Percentiles rank a stretch among this genome's conserved stretches.
phyloP scores from a whole-genome alignment of 2,797 vertebrate species.

The Dryobates pubescens region DNA sequence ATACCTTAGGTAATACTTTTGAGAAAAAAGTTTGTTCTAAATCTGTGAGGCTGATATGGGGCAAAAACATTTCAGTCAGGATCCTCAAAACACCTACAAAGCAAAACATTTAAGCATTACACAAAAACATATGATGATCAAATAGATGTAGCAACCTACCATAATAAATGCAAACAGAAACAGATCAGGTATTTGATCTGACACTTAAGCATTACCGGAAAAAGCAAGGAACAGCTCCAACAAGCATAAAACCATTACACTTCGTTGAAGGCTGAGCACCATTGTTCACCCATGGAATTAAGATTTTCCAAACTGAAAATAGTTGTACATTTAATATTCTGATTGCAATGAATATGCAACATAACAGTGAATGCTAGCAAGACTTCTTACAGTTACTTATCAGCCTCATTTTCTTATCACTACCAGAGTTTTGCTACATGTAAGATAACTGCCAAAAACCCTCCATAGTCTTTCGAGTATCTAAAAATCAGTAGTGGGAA shows the following conservation, averaged over 20 bases:
- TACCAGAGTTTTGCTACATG: neutral
- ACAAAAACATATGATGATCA: neutral
- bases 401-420: neutral
- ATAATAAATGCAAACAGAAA: neutral
- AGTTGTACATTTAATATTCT: neutral
- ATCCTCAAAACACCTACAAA: conserved; percentile 88
- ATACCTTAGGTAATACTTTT: conserved; percentile 91
- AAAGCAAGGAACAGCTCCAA: neutral
- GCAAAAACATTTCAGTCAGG: conserved; percentile 91
- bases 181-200: neutral
- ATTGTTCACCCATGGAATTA: neutral
- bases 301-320: neutral
- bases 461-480: neutral
- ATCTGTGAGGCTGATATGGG: conserved; percentile 86
- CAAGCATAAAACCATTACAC: neutral
- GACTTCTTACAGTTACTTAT: neutral
- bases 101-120: conserved; percentile 11
- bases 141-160: neutral
- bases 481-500: neutral
- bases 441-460: neutral
- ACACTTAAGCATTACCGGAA: neutral
- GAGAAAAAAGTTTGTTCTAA: conserved; percentile 89
- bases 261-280: neutral
- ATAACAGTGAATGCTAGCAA: neutral
- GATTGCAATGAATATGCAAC: neutral